Conservation (phyloP, 2,797 vertebrate species). For the Threskiornis aethiopicus region DNA sequence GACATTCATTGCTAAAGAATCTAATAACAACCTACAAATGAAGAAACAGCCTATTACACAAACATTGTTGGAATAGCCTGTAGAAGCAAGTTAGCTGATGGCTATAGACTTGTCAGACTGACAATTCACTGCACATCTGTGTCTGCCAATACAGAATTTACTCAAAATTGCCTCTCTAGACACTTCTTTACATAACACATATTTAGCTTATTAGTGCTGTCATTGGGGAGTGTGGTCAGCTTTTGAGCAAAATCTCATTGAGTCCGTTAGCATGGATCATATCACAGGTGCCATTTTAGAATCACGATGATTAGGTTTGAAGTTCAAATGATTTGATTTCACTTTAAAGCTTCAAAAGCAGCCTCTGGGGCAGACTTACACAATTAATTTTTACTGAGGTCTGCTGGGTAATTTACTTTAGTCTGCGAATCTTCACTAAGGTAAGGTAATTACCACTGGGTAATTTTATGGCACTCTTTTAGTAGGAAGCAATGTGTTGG, state of each 20-base stretch:
- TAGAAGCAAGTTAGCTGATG: background rate
- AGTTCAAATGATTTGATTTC: slow-evolving; percentile 53
- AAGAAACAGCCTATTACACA: background rate
- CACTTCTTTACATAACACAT: slow-evolving; percentile 58
- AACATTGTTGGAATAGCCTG: background rate
- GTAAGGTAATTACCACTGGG: slow-evolving; percentile 12
- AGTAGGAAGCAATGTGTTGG: background rate
- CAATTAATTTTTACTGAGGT: slow-evolving; percentile 55
- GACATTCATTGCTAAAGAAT: background rate
- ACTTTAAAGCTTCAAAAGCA: slow-evolving; percentile 51
- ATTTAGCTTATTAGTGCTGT: slow-evolving; percentile 62
- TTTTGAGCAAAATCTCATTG: slow-evolving; percentile 22
- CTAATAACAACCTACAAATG: background rate
- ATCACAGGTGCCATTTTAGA: slow-evolving; percentile 53
- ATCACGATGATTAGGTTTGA: slow-evolving; percentile 20
- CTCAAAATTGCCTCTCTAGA: slow-evolving; percentile 52
- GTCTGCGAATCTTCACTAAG: background rate
- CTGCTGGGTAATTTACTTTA: slow-evolving; percentile 51
- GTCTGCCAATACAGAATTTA: slow-evolving; percentile 33
- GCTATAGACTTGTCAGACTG: background rate
- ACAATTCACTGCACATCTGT: slow-evolving; percentile 45
- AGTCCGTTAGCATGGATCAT: background rate
- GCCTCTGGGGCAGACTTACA: slow-evolving; percentile 35
- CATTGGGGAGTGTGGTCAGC: slow-evolving; percentile 51
- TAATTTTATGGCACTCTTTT: slow-evolving; percentile 1